Conservation (phyloP, 2,797 vertebrate genomes). For the Pseudotriccus pelzelni region DNA sequence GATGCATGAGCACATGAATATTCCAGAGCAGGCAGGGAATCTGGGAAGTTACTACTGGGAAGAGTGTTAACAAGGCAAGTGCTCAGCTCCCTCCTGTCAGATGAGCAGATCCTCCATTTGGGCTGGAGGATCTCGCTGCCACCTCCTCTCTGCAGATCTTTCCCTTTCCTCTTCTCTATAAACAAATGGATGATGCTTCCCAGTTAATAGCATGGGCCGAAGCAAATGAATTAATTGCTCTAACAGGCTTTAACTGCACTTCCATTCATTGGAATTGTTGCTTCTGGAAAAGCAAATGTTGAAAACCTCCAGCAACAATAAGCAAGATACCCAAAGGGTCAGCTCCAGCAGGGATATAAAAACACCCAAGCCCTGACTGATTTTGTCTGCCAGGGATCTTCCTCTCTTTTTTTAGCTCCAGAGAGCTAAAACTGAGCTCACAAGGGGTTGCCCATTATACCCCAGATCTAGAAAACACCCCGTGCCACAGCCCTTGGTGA, state of each 20-base stretch:
- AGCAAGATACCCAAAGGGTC: not conserved
- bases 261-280: not conserved
- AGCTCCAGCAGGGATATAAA: not conserved
- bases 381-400: not conserved
- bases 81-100: not conserved
- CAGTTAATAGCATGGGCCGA: not conserved
- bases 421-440: not conserved
- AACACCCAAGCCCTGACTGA: not conserved
- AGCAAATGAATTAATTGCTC: constrained; percentile 21
- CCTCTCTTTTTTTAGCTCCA: not conserved
- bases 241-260: not conserved
- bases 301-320: not conserved
- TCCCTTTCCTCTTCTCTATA: not conserved
- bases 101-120: not conserved
- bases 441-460: not conserved
- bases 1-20: constrained; percentile 44
- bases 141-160: not conserved
- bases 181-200: not conserved
- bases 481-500: not conserved
- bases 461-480: not conserved
- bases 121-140: not conserved
- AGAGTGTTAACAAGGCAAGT: not conserved
- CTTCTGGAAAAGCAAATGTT: not conserved
- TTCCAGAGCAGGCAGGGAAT: constrained; percentile 14
- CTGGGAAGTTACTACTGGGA: not conserved